Percentiles rank a stretch among this genome's conserved stretches.
Evolutionary conservation across 2,888 invertebrate genomes (phyloP).

Genomic region (Panopea generosa): DNA sequence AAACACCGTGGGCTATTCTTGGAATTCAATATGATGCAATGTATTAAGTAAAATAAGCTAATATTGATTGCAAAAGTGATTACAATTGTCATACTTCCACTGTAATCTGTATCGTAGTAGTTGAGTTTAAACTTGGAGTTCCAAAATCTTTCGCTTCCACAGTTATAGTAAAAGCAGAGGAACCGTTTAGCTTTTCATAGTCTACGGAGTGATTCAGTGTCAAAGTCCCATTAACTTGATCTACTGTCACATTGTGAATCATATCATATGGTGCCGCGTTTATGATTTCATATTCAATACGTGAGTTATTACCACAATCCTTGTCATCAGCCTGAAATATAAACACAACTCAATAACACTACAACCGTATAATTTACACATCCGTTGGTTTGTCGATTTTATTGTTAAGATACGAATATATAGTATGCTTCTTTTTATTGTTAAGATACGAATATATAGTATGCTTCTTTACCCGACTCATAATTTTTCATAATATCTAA

Average conservation of each 20-base stretch:
- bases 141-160: constrained; percentile 40
- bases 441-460: too few species aligned
- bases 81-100: constrained; percentile 52
- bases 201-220: constrained; percentile 20
- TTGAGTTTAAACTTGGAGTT: not conserved
- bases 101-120: constrained; percentile 21
- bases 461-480: too few species aligned
- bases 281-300: constrained; percentile 20
- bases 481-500: too few species aligned
- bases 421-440: too few species aligned
- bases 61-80: too few species aligned
- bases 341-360: too few species aligned
- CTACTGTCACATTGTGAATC: constrained; percentile 11
- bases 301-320: constrained; percentile 40
- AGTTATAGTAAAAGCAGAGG: constrained; percentile 16
- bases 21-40: too few species aligned
- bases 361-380: too few species aligned
- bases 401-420: too few species aligned
- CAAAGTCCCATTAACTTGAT: constrained; percentile 28
- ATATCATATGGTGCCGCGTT: constrained; percentile 6
- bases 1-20: too few species aligned
- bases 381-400: too few species aligned
- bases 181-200: constrained; percentile 36
- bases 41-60: too few species aligned
- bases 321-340: constrained; percentile 40